Evolutionary conservation across 2,797 vertebrate genomes (phyloP).

Genomic region (Galago senegalensis): DNA sequence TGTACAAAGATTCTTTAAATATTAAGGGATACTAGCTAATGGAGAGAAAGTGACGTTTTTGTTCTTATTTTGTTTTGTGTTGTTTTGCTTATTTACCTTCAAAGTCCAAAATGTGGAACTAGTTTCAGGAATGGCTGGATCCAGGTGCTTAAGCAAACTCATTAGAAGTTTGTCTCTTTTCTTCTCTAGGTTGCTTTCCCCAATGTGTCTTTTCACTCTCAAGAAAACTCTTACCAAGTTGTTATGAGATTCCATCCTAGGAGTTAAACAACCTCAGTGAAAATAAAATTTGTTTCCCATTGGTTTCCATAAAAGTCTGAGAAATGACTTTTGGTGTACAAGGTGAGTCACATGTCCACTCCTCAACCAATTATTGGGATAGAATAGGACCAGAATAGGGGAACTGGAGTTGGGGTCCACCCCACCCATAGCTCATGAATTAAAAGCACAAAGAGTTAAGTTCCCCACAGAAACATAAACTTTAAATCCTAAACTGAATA

Average conservation of each 20-base stretch:
- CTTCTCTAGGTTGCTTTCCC: neutral
- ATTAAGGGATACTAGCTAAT: conserved; percentile 1
- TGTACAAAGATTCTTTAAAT: neutral
- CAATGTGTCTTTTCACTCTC: neutral
- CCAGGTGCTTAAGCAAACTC: neutral
- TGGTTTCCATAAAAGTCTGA: neutral
- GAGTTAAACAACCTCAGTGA: neutral
- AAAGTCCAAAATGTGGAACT: neutral
- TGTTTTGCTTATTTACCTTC: neutral
- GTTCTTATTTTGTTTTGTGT: neutral
- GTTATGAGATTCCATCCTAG: neutral
- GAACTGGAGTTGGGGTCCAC: neutral
- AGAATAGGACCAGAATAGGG: neutral
- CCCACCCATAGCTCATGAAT: neutral
- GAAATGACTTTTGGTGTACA: neutral
- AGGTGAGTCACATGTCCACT: neutral
- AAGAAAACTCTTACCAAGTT: neutral
- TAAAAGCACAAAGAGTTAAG: neutral
- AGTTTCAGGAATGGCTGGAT: neutral
- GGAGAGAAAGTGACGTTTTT: neutral
- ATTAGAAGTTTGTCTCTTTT: neutral
- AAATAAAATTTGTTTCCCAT: neutral
- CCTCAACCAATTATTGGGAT: neutral
- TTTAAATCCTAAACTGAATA: neutral
- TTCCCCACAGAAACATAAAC: neutral